phyloP scores from a whole-genome alignment of 2,113 vertebrate genomes.

The Etheostoma spectabile region DNA sequence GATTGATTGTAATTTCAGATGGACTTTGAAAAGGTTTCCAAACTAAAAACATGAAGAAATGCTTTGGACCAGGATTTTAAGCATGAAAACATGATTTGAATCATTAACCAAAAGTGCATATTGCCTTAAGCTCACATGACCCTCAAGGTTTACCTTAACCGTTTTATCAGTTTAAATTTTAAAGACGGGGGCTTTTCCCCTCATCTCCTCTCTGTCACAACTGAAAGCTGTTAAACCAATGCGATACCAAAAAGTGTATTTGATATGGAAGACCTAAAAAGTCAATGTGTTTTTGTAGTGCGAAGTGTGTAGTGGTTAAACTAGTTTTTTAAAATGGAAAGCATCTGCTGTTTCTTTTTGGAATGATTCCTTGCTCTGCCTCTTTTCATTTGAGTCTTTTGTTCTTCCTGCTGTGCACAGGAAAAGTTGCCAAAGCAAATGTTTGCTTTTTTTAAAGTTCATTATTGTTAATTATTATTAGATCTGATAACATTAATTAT shows the following conservation, averaged over 20 bases:
- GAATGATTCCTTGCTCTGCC: constrained; percentile 42
- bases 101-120: background rate
- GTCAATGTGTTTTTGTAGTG: constrained; percentile 62
- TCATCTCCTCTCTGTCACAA: constrained; percentile 16
- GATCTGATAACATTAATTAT: constrained; percentile 21
- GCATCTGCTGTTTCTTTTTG: constrained; percentile 68
- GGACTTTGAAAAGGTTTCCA: background rate
- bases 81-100: background rate
- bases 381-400: constrained; percentile 56
- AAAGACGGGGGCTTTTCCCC: background rate
- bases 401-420: constrained; percentile 55
- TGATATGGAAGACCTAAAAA: constrained; percentile 47
- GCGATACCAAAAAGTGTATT: constrained; percentile 77
- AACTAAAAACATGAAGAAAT: background rate
- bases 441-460: constrained; percentile 66
- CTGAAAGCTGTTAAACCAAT: constrained; percentile 53
- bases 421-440: constrained; percentile 61
- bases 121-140: constrained; percentile 34
- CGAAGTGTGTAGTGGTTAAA: constrained; percentile 67
- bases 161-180: constrained; percentile 62
- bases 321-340: constrained; percentile 63
- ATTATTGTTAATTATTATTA: constrained; percentile 59
- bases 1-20: background rate
- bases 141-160: constrained; percentile 51
- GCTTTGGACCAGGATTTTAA: background rate